Percentiles rank a stretch among this genome's conserved stretches.
phyloP scores from a whole-genome alignment of 2,797 vertebrate species.

The Dryobates pubescens region DNA sequence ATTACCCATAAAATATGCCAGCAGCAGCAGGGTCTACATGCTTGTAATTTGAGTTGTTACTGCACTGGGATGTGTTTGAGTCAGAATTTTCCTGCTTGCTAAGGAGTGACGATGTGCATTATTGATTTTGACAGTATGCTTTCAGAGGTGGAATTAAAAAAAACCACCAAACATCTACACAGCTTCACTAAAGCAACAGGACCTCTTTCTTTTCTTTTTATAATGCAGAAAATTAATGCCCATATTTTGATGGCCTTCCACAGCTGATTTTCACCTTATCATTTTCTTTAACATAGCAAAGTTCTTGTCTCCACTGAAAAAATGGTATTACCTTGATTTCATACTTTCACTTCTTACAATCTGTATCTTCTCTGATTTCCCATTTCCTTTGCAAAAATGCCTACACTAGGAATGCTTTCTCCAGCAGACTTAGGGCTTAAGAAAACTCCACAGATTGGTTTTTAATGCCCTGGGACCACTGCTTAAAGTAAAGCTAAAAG shows the following conservation, averaged over 20 bases:
- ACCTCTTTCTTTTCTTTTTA: not conserved
- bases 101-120: not conserved
- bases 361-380: not conserved
- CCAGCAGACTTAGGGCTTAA: not conserved
- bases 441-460: not conserved
- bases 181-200: not conserved
- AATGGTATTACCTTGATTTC: not conserved
- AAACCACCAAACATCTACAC: not conserved
- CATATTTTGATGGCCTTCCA: not conserved
- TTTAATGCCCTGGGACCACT: not conserved
- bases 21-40: not conserved
- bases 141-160: not conserved
- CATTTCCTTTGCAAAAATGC: not conserved
- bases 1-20: not conserved
- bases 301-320: not conserved
- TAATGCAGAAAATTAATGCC: not conserved
- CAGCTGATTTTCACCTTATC: not conserved
- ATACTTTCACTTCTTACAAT: not conserved
- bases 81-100: not conserved
- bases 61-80: not conserved
- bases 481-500: conserved; percentile 38
- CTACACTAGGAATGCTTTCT: not conserved
- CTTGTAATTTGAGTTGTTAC: conserved; percentile 12
- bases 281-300: conserved; percentile 8
- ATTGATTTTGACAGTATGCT: conserved; percentile 20